Conservation (phyloP, 2,797 vertebrate species). For the Tangara arthus region DNA sequence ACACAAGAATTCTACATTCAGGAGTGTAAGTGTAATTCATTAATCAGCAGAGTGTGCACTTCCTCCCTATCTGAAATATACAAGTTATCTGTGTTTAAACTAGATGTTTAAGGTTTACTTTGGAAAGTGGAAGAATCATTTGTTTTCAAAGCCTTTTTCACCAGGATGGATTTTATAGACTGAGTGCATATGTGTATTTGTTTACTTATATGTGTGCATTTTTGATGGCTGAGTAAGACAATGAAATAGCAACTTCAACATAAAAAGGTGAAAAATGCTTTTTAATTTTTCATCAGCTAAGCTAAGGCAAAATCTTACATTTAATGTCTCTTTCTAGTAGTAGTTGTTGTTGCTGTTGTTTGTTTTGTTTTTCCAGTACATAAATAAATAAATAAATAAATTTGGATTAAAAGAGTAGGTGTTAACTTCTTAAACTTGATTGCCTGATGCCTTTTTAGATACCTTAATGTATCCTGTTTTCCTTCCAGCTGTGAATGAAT, state of each 20-base stretch:
- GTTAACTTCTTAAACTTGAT: not conserved
- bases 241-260: not conserved
- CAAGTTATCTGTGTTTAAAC: not conserved
- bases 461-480: not conserved
- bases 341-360: not conserved
- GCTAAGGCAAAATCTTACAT: not conserved
- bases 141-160: not conserved
- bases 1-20: not conserved
- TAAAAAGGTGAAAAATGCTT: not conserved
- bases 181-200: not conserved
- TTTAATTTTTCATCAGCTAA: not conserved
- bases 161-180: not conserved
- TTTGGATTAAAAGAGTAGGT: not conserved
- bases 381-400: not conserved
- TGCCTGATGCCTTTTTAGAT: not conserved
- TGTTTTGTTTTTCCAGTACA: rapidly evolving
- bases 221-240: not conserved
- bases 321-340: not conserved
- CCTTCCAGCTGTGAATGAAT: not conserved
- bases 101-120: not conserved
- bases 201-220: not conserved
- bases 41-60: not conserved
- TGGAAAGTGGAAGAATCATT: not conserved
- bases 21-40: not conserved
- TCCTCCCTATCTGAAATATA: not conserved